phyloP scores from a whole-genome alignment of 2,888 invertebrate species.

The Drosophila algonquin region DNA sequence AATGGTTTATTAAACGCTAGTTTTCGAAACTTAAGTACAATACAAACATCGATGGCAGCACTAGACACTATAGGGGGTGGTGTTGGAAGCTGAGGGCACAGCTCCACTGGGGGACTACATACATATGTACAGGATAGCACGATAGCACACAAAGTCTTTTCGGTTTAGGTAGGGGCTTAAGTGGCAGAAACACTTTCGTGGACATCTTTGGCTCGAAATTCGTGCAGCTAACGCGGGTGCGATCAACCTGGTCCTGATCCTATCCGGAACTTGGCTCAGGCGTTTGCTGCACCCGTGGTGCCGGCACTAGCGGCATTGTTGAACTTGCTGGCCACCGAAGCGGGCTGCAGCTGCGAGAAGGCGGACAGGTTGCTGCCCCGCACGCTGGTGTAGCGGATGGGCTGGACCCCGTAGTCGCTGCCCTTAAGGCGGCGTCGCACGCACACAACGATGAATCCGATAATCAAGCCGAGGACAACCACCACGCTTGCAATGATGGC shows the following conservation, averaged over 20 bases:
- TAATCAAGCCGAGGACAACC: conserved; percentile 79
- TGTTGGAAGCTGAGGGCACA: not conserved
- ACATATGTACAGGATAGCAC: conserved; percentile 54
- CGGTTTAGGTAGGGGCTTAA: conserved; percentile 7
- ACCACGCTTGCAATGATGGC: conserved; percentile 81
- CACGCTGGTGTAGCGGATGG: conserved; percentile 82
- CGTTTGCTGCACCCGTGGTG: conserved; percentile 61
- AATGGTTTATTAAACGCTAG: conserved; percentile 47
- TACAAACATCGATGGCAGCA: conserved; percentile 67
- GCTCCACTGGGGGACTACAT: conserved; percentile 33
- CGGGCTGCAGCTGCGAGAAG: conserved; percentile 69
- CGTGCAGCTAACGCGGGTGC: conserved; percentile 39
- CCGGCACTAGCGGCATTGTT: conserved; percentile 47
- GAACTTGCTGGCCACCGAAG: conserved; percentile 58
- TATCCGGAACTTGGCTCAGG: conserved; percentile 40
- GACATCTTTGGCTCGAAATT: conserved; percentile 79
- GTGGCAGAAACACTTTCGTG: conserved; percentile 57
- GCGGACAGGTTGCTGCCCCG: conserved; percentile 81
- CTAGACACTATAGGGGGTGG: conserved; percentile 58
- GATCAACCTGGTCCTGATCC: conserved; percentile 2
- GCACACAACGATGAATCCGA: conserved; percentile 81
- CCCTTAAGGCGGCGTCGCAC: conserved; percentile 81
- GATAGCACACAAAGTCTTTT: conserved; percentile 58
- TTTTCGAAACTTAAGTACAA: conserved; percentile 71
- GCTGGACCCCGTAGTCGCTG: conserved; percentile 80